phyloP scores from a whole-genome alignment of 2,113 vertebrate species.

The Uropsilus gracilis region DNA sequence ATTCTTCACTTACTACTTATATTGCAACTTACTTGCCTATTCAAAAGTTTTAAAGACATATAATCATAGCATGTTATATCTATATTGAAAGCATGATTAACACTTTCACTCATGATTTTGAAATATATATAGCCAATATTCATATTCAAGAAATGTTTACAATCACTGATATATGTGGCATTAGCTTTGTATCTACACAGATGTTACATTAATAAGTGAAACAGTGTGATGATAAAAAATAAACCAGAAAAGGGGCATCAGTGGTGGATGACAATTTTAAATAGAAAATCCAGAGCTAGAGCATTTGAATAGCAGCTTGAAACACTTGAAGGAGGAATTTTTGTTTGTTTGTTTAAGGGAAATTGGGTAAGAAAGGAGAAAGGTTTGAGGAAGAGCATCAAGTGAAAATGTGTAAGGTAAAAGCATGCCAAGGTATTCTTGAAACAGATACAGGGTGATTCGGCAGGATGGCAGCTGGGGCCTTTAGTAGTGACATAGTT shows the following conservation, averaged over 20 bases:
- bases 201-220: not conserved
- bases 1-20: not conserved
- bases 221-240: not conserved
- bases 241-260: not conserved
- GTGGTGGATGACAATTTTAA: not conserved
- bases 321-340: not conserved
- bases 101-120: not conserved
- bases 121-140: not conserved
- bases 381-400: not conserved
- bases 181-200: not conserved
- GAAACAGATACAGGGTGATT: too few species aligned
- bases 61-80: not conserved
- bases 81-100: not conserved
- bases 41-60: not conserved
- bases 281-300: not conserved
- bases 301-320: not conserved
- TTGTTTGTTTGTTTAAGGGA: not conserved
- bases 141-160: not conserved
- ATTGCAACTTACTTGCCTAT: not conserved
- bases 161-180: not conserved
- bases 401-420: not conserved
- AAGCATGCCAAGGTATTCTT: not conserved
- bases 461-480: too few species aligned
- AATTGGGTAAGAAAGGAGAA: not conserved
- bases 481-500: too few species aligned